Evolutionary conservation across 2,888 invertebrate genomes (phyloP).

Genomic region (Ophion slaviceki): DNA sequence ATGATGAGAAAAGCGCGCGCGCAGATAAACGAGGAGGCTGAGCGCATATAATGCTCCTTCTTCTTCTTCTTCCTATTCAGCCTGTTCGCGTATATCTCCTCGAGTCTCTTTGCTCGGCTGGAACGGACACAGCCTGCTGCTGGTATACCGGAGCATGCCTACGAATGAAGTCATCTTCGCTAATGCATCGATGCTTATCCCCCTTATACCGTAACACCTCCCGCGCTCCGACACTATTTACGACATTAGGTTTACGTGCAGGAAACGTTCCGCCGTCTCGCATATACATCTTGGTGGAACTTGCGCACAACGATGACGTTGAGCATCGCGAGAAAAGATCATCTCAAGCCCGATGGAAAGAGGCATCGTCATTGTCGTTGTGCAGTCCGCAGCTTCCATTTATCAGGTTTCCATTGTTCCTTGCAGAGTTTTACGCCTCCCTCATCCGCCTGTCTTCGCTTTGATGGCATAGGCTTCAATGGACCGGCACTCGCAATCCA

Average conservation of each 20-base stretch:
- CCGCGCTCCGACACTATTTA: slow-evolving; percentile 73
- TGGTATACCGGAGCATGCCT: slow-evolving; percentile 40
- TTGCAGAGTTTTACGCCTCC: slow-evolving; percentile 67
- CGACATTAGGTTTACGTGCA: slow-evolving; percentile 70
- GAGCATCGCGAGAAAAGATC: slow-evolving; percentile 13
- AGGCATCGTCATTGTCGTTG: slow-evolving; percentile 67
- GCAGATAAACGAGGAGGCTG: slow-evolving; percentile 48
- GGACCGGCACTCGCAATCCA: slow-evolving; percentile 23
- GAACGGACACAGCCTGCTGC: neutral
- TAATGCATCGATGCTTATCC: slow-evolving; percentile 80
- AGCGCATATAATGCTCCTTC: slow-evolving; percentile 48
- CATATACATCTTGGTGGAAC: slow-evolving; percentile 11
- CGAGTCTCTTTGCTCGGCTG: slow-evolving; percentile 48
- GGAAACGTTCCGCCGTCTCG: slow-evolving; percentile 28
- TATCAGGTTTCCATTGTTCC: slow-evolving; percentile 22
- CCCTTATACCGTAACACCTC: slow-evolving; percentile 68
- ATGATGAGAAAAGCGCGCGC: slow-evolving; percentile 68
- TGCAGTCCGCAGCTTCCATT: slow-evolving; percentile 67
- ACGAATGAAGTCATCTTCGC: slow-evolving; percentile 80
- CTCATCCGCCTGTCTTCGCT: slow-evolving; percentile 72
- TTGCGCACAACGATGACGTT: slow-evolving; percentile 6
- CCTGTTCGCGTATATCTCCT: slow-evolving; percentile 18
- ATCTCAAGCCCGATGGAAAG: slow-evolving; percentile 32
- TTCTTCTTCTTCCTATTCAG: slow-evolving; percentile 23
- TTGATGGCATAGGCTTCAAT: slow-evolving; percentile 26